A percentile compares a stretch with the other conserved stretches of the same genome.
Evolutionary conservation across 1,140 invertebrate genomes (phyloP).

Genomic region (Oryzaephilus surinamensis): DNA sequence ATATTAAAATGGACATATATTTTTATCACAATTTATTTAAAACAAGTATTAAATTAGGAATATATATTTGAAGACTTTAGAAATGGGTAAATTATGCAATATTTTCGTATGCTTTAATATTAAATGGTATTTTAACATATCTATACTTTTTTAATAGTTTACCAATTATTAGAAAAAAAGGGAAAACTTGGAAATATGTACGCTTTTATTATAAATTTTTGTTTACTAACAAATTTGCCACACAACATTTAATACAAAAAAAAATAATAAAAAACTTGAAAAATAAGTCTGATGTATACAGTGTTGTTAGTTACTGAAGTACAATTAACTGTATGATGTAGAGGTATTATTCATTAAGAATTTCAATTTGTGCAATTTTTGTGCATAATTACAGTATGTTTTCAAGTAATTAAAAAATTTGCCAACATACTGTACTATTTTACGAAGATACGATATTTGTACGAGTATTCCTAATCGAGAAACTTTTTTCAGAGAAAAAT

Average conservation of each 20-base stretch:
- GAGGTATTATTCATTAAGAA: slow-evolving; percentile 7
- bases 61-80: no score
- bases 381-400: no score
- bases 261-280: no score
- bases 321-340: slow-evolving; percentile 8
- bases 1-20: no score
- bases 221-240: slow-evolving; percentile 8
- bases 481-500: no score
- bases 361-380: slow-evolving; percentile 7
- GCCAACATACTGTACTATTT: slow-evolving; percentile 9
- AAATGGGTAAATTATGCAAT: slow-evolving; percentile 8
- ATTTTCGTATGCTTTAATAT: slow-evolving; percentile 11
- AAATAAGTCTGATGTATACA: slow-evolving; percentile 8
- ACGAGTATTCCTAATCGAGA: slow-evolving; percentile 4
- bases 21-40: no score
- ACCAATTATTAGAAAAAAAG: no score
- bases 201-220: slow-evolving; percentile 8
- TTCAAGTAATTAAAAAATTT: background rate
- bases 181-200: slow-evolving; percentile 9
- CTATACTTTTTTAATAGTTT: slow-evolving; percentile 8
- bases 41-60: no score
- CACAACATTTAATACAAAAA: no score
- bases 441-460: background rate
- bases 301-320: slow-evolving; percentile 10
- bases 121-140: slow-evolving; percentile 11